Base-by-base conservation (phyloP, 2,797 vertebrate species). In the Amblyraja radiata region DNA sequence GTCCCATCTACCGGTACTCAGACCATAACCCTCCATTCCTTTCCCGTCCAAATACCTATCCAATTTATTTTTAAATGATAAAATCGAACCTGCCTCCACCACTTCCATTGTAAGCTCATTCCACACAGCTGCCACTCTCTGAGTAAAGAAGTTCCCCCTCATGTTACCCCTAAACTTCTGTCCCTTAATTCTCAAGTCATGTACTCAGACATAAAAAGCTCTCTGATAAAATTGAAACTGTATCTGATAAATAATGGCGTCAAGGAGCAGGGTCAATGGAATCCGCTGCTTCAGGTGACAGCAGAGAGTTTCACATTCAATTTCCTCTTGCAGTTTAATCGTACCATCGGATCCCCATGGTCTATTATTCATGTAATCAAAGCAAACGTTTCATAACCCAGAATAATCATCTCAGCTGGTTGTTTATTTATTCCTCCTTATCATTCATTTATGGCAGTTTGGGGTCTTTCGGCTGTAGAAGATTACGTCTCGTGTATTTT, bases 291-390 rank as follows among this genome's bases (percentile, higher is more conserved):
- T 88, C 61, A 68, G 16, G 61, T 88, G 61, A 88, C 21, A 32
- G n/a, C 16, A 65, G 2, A 65, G 6, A 63, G 32, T 32, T 6
- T 65, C 61, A 23, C 71, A 74, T 88, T 6, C 6, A 88, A 58
- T n/a, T 88, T 32, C 28, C 54, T 32, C 83, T 86, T 18, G 11
- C 28, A 18, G 83, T 63, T 63, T 63, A 65, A 65, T 32, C n/a
- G 9, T 65, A 61, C 32, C n/a, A 88, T 36, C 36, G 63, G 61
- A 88, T 88, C 16, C 84, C n/a, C 84, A 65, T 14, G 36, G 65
- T 88, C 61, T 88, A 88, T 88, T 68, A 88, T 88, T 88, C 32
- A 88, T 88, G 21, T 46, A 54, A 25, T 83, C 46, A 28, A 58
- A 28, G 11, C 61, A 63, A 63, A 28, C 32, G 65, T 88, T 88